Base-by-base conservation (phyloP, 2,113 vertebrate species). In the Pygoscelis antarcticus region DNA sequence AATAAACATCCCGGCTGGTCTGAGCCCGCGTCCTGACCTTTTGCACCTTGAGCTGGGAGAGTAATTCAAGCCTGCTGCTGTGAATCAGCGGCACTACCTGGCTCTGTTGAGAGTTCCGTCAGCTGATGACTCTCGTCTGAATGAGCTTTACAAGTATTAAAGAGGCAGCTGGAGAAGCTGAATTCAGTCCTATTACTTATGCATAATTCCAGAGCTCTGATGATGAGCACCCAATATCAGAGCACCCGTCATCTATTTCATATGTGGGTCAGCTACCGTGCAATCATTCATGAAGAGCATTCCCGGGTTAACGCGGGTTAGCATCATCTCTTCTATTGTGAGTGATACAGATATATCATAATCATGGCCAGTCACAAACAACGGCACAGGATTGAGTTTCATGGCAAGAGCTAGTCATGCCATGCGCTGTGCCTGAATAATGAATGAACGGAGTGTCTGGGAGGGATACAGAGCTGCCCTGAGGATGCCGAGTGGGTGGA, bases 321-420 rank as follows among this genome's bases (percentile, higher is more conserved):
- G 40, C 4, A 0, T 14, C 11, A 8, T 57, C 77, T 80, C 89
- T 19, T 49, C 83, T 78, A 4, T 76, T 94, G 91, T 92, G 47
- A 44, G 61, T 34, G 95, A 87, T 18, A 85, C 74, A 38, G 81
- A 86, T 62, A 13, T 64, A 29, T n/a, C 83, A 27, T 42, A 89
- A 93, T 83, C 94, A 40, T 80, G 71, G 85, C 75, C 58, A 42
- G 80, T 10, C 91, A 92, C 77, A 90, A 92, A 86, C 85, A 96
- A 79, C 2, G 0, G 42, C n/a, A n/a, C 25, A 25, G 89, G 96
- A 90, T 95, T 83, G 85, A 55, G 74, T 94, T 97, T 96, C 90
- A 1, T 27, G 65, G 70, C 76, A 29, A 51, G 47, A 83, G 79
- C 47, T 25, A 51, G 55, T 16, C 62, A 36, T 49, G 84, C 87